Base-by-base conservation (phyloP, 2,888 invertebrate genomes). In the Cordilura impudica region DNA sequence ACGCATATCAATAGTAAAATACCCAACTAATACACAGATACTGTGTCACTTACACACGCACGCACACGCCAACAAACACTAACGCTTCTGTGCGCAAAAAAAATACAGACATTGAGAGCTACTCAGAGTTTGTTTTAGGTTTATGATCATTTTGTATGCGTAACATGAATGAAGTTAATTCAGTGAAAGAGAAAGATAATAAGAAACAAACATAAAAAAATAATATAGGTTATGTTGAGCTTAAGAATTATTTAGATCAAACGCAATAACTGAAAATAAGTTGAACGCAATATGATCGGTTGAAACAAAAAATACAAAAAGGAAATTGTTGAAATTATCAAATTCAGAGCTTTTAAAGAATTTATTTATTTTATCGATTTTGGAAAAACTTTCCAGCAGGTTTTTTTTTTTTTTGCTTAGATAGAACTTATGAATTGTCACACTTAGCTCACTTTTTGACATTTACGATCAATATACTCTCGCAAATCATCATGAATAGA, bases 161-260 rank as follows among this genome's bases (percentile, higher is more conserved):
- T 60, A 60, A 60, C 60, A 51, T 63, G 63, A 63, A 63, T 63
- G 63, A 51, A 63, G 47, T 35, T 10, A 39, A 4, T 35, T 10
- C 35, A 12, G 35, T 10, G 10, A 12, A 35, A 35, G 26, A 26
- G 6, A 6, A 26, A 26, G 26, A n/a, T 3, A 26, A 26, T 26
- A 26, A 12, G n/a, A n/a, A 63, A 53, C 29, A 53, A 23, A 4
- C 35, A 21, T 23, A 61, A 23, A 49, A 29, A 45, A 35, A 47
- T 47, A 63, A 63, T 61, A 63, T 63, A 63, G 63, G 49, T 63
- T 61, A 61, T 61, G 47, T 31, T 60, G 60, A 56, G 31, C 61
- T 61, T 63, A 49, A 49, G 49, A 49, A 49, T 31, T 19, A 43
- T 29, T 49, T 49, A 35, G 63, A 49, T 51, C 63, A 63, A 49